A percentile compares a stretch with the other conserved stretches of the same genome.
Conservation (phyloP, 2,888 invertebrate genomes). For the Hemaris fuciformis region DNA sequence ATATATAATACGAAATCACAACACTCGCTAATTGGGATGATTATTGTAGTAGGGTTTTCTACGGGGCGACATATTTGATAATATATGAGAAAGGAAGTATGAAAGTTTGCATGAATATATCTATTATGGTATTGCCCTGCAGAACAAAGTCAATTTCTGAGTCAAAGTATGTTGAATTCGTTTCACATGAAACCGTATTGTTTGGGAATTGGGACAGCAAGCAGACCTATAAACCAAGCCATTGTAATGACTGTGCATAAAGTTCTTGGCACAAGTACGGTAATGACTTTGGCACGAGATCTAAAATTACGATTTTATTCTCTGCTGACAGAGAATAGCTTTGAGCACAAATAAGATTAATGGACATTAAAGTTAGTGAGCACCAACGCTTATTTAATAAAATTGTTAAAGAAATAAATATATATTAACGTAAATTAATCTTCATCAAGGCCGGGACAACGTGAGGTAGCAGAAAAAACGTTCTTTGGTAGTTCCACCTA, state of each 20-base stretch:
- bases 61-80: background rate
- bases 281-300: background rate
- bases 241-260: too few species aligned
- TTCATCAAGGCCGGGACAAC: too few species aligned
- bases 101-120: background rate
- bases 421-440: too few species aligned
- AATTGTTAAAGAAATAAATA: too few species aligned
- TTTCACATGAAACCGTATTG: too few species aligned
- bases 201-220: background rate
- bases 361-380: background rate
- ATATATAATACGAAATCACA: background rate
- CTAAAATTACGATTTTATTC: background rate
- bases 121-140: background rate
- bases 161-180: too few species aligned
- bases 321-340: background rate
- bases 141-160: background rate
- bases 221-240: background rate
- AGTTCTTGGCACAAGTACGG: background rate
- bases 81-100: background rate
- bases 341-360: background rate
- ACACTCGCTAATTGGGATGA: background rate
- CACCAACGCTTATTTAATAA: too few species aligned
- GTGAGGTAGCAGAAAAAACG: too few species aligned
- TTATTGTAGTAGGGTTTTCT: background rate
- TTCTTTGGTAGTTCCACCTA: too few species aligned